Percentiles rank a stretch among this genome's conserved stretches.
Conservation (phyloP, 2,888 invertebrate species). For the Mechanitis mazaeus region DNA sequence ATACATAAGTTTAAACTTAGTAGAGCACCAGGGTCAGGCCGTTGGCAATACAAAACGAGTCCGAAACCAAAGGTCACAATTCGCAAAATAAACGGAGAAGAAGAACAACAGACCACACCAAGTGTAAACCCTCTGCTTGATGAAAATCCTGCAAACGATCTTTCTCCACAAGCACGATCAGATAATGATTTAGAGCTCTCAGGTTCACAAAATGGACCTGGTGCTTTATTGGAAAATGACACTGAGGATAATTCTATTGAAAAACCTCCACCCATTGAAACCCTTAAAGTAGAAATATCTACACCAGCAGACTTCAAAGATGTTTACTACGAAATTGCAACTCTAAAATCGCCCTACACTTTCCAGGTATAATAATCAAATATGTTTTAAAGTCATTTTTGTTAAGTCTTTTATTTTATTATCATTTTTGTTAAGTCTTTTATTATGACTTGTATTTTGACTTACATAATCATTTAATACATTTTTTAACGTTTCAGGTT, state of each 20-base stretch:
- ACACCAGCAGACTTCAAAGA: constrained; percentile 91
- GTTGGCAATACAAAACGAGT: constrained; percentile 94
- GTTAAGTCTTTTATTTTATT: no score
- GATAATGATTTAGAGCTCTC: constrained; percentile 84
- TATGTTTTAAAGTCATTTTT: background rate
- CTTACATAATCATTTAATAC: background rate
- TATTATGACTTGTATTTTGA: no score
- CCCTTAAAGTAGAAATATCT: constrained; percentile 91
- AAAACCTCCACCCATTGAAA: constrained; percentile 83
- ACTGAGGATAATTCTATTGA: constrained; percentile 80
- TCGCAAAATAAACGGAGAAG: constrained; percentile 80
- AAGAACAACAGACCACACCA: constrained; percentile 68
- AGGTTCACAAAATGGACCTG: constrained; percentile 80
- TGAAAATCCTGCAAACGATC: constrained; percentile 69
- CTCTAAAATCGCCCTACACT: constrained; percentile 91
- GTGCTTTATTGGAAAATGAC: constrained; percentile 77
- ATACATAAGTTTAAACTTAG: constrained; percentile 89
- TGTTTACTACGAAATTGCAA: constrained; percentile 92
- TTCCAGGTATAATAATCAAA: constrained; percentile 82
- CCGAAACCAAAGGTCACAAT: constrained; percentile 91
- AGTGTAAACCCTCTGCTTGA: constrained; percentile 62
- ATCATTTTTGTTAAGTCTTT: no score
- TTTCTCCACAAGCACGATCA: constrained; percentile 75
- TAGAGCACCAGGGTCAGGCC: constrained; percentile 87
- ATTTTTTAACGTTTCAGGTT: constrained; percentile 75